phyloP scores from a whole-genome alignment of 2,113 vertebrate genomes.

The Oryzias melastigma region DNA sequence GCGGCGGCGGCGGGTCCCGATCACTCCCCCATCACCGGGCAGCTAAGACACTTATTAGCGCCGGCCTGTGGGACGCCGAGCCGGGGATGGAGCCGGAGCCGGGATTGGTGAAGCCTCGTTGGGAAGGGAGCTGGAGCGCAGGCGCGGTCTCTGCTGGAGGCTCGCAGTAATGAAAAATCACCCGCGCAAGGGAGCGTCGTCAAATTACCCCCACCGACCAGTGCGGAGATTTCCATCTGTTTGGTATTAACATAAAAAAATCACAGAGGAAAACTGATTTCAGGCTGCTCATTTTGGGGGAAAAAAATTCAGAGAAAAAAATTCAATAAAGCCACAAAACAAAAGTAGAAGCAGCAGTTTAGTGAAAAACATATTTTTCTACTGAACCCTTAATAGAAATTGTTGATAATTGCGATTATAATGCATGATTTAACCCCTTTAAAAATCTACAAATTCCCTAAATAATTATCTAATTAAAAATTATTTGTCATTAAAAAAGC shows the following conservation, averaged over 20 bases:
- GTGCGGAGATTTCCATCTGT: too few relatives aligned
- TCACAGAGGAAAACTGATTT: neutral
- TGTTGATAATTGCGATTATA: constrained; percentile 8
- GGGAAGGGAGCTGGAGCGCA: constrained; percentile 71
- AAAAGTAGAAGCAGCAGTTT: constrained; percentile 13
- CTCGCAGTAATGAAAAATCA: constrained; percentile 63
- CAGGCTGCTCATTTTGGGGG: neutral
- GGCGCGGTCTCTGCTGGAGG: constrained; percentile 72
- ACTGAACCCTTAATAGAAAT: constrained; percentile 4
- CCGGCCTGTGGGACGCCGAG: constrained; percentile 70
- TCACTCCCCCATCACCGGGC: constrained; percentile 71
- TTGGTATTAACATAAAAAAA: too few relatives aligned
- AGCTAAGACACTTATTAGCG: constrained; percentile 56
- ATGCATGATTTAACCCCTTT: constrained; percentile 1
- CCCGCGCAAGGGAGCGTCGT: constrained; percentile 74
- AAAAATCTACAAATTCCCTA: neutral
- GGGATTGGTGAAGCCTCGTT: constrained; percentile 72
- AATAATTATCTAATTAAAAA: too few relatives aligned
- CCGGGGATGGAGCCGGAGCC: constrained; percentile 69
- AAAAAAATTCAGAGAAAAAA: neutral
- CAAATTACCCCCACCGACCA: constrained; percentile 66
- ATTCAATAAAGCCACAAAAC: constrained; percentile 9
- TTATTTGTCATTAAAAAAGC: too few relatives aligned
- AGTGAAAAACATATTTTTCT: constrained; percentile 9
- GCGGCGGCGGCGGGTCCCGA: constrained; percentile 47